Percentiles rank a stretch among this genome's conserved stretches.
Conservation (phyloP, 1,140 invertebrate species). For the Hydropsyche tenuis region DNA sequence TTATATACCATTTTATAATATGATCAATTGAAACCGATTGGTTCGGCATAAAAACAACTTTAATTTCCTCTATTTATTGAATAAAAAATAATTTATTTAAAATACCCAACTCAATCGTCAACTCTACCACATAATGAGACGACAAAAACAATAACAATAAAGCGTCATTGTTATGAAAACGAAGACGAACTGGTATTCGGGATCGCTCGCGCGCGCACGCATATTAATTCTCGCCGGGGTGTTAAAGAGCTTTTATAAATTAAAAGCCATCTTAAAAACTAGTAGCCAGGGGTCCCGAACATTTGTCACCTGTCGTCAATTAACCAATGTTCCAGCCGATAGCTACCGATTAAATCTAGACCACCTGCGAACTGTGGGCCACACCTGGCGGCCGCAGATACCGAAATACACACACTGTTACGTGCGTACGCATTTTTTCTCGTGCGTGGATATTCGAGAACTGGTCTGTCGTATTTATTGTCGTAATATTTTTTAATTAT, state of each 20-base stretch:
- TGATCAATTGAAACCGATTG: no score
- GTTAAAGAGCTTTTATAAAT: conserved; percentile 31
- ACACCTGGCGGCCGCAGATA: conserved; percentile 11
- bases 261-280: conserved; percentile 23
- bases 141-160: not conserved
- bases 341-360: conserved; percentile 30
- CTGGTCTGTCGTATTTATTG: conserved; percentile 7
- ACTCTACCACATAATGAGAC: no score
- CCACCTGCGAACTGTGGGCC: conserved; percentile 38
- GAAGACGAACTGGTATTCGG: not conserved
- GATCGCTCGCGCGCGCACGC: not conserved
- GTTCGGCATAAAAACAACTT: no score
- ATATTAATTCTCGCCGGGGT: conserved; percentile 17
- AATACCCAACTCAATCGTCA: no score
- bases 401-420: not conserved
- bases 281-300: conserved; percentile 38
- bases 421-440: not conserved
- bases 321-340: conserved; percentile 37
- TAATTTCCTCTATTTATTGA: no score
- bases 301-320: conserved; percentile 40
- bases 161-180: not conserved
- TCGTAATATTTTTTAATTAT: conserved; percentile 10
- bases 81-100: no score
- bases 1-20: no score
- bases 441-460: not conserved